These are phyloP conservation scores for Conger conger DNA, from an alignment of 2,113 vertebrate genomes.

Conservation along the genomic window DNA sequence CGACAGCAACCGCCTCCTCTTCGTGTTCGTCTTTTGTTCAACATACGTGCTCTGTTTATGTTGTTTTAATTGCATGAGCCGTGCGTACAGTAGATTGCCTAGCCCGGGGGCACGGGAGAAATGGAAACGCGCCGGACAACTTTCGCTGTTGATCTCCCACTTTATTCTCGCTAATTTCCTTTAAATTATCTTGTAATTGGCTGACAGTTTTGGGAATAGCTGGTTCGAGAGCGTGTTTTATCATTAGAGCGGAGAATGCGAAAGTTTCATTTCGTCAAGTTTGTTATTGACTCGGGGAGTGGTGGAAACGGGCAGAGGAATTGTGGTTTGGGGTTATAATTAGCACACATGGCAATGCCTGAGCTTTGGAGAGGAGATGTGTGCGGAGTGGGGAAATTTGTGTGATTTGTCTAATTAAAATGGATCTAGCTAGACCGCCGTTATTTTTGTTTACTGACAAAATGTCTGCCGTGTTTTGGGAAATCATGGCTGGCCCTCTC, in stretches of 20 bases:
- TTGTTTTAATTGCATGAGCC: not conserved
- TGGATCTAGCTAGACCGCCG: conserved; percentile 40
- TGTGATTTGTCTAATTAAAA: conserved; percentile 57
- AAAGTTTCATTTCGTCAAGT: conserved; percentile 9
- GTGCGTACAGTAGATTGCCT: not conserved
- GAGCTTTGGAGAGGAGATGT: not conserved
- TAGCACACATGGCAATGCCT: not conserved
- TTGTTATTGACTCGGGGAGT: conserved; percentile 5
- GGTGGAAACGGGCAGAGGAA: not conserved
- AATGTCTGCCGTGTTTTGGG: conserved; percentile 35
- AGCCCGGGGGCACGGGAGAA: not conserved
- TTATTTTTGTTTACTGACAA: conserved; percentile 56
- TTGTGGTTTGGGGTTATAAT: conserved; percentile 22
- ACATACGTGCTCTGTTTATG: no score
- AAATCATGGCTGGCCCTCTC: conserved; percentile 34
- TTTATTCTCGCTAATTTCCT: conserved; percentile 15
- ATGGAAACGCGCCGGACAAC: not conserved
- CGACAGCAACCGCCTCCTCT: not conserved
- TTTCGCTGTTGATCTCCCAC: not conserved
- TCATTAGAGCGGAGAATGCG: not conserved
- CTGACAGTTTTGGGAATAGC: conserved; percentile 15
- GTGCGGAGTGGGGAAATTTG: conserved; percentile 33
- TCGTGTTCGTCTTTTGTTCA: not conserved
- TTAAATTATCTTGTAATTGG: conserved; percentile 26
- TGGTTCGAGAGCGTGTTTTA: conserved; percentile 2